Conservation (phyloP, 2,888 invertebrate species). For the Aspidapion aeneum region DNA sequence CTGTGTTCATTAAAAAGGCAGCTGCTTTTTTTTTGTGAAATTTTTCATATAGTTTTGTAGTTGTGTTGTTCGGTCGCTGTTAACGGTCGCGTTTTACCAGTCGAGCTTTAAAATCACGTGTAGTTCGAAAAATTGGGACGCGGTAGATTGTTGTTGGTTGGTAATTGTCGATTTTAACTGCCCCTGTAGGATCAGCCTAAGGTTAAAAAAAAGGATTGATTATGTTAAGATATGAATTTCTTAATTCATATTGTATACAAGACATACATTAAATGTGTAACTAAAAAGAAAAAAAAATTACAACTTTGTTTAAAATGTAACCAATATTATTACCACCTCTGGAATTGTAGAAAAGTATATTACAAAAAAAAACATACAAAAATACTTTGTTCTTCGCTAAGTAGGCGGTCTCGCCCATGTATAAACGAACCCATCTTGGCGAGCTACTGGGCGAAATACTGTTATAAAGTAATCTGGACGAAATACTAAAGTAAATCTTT, state of each 20-base stretch:
- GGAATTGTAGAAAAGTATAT: conserved; percentile 20
- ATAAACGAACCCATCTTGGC: conserved; percentile 97
- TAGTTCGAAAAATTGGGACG: too few relatives aligned
- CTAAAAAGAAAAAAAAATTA: not conserved
- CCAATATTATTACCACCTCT: not conserved
- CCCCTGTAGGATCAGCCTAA: too few relatives aligned
- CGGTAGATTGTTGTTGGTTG: too few relatives aligned
- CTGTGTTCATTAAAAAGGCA: too few relatives aligned
- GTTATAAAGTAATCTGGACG: conserved; percentile 93
- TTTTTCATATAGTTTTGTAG: too few relatives aligned
- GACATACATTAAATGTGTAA: conserved; percentile 9
- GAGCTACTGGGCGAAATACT: too few relatives aligned
- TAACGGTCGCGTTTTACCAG: too few relatives aligned
- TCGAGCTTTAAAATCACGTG: too few relatives aligned
- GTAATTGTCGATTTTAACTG: too few relatives aligned
- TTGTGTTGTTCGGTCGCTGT: too few relatives aligned
- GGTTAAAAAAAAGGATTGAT: too few relatives aligned
- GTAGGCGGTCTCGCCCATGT: conserved; percentile 91
- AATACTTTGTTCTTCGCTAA: conserved; percentile 23
- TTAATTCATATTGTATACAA: conserved; percentile 15
- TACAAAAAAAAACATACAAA: conserved; percentile 25
- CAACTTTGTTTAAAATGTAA: not conserved
- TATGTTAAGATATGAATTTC: conserved; percentile 19
- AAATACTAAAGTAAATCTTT: conserved; percentile 94
- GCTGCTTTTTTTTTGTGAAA: too few relatives aligned